Percentiles rank a stretch among this genome's conserved stretches.
Evolutionary conservation across 1,140 invertebrate genomes (phyloP).

Genomic region (Lordiphosa clarofinis): DNA sequence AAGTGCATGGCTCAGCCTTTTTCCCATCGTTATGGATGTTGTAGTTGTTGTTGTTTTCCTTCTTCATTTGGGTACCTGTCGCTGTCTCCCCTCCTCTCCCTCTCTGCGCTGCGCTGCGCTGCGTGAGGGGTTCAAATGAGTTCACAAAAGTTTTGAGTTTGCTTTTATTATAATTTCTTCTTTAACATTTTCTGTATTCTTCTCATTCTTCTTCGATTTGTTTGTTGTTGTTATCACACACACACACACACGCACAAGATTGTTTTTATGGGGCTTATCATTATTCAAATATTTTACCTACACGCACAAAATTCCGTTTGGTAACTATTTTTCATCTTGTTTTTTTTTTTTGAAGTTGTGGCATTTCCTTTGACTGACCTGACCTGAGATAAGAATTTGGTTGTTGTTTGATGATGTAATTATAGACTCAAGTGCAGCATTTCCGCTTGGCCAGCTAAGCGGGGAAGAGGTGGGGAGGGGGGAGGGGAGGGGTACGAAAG

Average conservation of each 20-base stretch:
- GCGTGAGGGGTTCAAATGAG: slow-evolving; percentile 54
- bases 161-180: slow-evolving; percentile 46
- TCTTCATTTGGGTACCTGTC: slow-evolving; percentile 41
- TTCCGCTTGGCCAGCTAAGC: slow-evolving; percentile 35
- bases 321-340: slow-evolving; percentile 4
- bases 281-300: slow-evolving; percentile 75
- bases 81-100: slow-evolving; percentile 7
- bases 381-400: slow-evolving; percentile 23
- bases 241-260: not conserved
- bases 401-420: slow-evolving; percentile 36
- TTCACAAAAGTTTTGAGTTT: slow-evolving; percentile 47
- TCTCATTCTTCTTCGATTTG: slow-evolving; percentile 8
- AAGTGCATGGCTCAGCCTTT: slow-evolving; percentile 28
- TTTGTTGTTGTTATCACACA: slow-evolving; percentile 6
- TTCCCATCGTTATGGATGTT: not conserved
- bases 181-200: slow-evolving; percentile 23
- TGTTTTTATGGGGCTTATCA: slow-evolving; percentile 53
- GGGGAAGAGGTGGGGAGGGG: no score
- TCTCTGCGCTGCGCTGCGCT: not conserved
- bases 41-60: no score
- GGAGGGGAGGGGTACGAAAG: no score
- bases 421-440: slow-evolving; percentile 61
- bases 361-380: not conserved
- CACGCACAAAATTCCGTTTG: slow-evolving; percentile 6
- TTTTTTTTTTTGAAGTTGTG: not conserved